Conservation (phyloP, 2,888 invertebrate species). For the Drosophila diplacantha region DNA sequence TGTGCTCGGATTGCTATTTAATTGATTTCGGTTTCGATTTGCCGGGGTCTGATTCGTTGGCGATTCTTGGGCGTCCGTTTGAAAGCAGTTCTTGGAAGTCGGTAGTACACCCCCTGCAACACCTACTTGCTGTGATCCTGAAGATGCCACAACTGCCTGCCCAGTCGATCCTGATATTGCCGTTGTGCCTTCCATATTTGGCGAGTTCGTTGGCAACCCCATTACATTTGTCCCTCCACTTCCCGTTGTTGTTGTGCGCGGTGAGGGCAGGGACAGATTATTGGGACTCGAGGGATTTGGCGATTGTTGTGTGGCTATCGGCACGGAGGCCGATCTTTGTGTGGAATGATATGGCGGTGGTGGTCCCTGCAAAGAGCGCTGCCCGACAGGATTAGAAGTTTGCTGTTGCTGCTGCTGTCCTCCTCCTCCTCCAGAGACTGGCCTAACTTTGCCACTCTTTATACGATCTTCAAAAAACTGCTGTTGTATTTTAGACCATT, state of each 20-base stretch:
- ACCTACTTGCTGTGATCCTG: constrained; percentile 18
- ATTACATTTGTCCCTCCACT: constrained; percentile 49
- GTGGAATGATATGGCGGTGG: constrained; percentile 88
- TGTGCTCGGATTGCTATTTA: constrained; percentile 84
- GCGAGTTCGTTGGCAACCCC: constrained; percentile 84
- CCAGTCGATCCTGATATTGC: constrained; percentile 78
- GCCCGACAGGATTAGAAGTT: constrained; percentile 43
- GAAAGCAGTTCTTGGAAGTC: constrained; percentile 56
- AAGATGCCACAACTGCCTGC: constrained; percentile 19
- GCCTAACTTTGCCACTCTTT: constrained; percentile 76
- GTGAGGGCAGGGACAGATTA: constrained; percentile 86
- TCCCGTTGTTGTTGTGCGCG: constrained; percentile 77
- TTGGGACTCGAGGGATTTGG: constrained; percentile 86
- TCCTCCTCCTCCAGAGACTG: constrained; percentile 12
- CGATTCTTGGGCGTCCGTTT: constrained; percentile 54
- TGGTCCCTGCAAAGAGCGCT: constrained; percentile 81
- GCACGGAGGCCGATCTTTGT: constrained; percentile 85
- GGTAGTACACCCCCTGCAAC: constrained; percentile 9
- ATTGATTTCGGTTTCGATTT: constrained; percentile 50
- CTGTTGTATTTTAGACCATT: constrained; percentile 94
- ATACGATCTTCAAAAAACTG: constrained; percentile 87
- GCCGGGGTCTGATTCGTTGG: constrained; percentile 51
- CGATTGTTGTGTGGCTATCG: constrained; percentile 85
- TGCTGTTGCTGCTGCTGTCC: constrained; percentile 16
- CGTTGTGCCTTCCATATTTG: constrained; percentile 80